Evolutionary conservation across 1,140 invertebrate species (phyloP).

Genomic region (Hermetia illucens): DNA sequence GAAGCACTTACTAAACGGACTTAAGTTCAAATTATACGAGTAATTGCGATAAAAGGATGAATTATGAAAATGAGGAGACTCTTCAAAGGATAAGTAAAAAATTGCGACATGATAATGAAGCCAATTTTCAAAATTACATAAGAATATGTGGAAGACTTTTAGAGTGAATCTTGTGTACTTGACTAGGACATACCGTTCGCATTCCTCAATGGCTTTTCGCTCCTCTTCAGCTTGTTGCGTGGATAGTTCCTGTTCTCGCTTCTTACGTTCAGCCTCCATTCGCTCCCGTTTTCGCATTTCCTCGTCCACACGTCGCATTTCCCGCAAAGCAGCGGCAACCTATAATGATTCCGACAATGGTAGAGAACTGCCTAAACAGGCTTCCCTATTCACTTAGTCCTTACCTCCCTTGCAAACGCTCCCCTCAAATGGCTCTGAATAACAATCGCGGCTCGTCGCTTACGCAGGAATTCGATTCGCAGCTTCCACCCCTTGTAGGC

Average conservation of each 20-base stretch:
- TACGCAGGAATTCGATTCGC: slow-evolving; percentile 65
- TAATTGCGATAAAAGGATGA: too few relatives aligned
- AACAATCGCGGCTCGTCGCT: slow-evolving; percentile 70
- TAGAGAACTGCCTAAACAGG: too few relatives aligned
- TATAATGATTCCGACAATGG: slow-evolving; percentile 4
- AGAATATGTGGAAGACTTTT: too few relatives aligned
- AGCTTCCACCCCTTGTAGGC: slow-evolving; percentile 77
- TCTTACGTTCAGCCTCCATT: slow-evolving; percentile 13
- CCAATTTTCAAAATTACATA: too few relatives aligned
- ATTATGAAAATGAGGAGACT: too few relatives aligned
- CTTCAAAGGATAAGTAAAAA: too few relatives aligned
- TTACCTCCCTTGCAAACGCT: slow-evolving; percentile 73
- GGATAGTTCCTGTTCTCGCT: slow-evolving; percentile 22
- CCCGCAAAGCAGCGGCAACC: slow-evolving; percentile 65
- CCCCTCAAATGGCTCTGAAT: slow-evolving; percentile 82
- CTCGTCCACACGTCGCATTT: slow-evolving; percentile 85
- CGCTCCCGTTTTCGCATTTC: slow-evolving; percentile 71
- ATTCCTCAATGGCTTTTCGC: slow-evolving; percentile 33
- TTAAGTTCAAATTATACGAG: too few relatives aligned
- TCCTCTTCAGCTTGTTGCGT: slow-evolving; percentile 25
- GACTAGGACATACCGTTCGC: slow-evolving; percentile 32
- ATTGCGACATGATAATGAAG: too few relatives aligned
- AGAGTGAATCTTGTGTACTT: too few relatives aligned
- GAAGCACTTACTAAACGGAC: too few relatives aligned
- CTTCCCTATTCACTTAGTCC: too few relatives aligned